Evolutionary conservation across 1,140 invertebrate genomes (phyloP).

Genomic region (Neodiprion fabricii): DNA sequence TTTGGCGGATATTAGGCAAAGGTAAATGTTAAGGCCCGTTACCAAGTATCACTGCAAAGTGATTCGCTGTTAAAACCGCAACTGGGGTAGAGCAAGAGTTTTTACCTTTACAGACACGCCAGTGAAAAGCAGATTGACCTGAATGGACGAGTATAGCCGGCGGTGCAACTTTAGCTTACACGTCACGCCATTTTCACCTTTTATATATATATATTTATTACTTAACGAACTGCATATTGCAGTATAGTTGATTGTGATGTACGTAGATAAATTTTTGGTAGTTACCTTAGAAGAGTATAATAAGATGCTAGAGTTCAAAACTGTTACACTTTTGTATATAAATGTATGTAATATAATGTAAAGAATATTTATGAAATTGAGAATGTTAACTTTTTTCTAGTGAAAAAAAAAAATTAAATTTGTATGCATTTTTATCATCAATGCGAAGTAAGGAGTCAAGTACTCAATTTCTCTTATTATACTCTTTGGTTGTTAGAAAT

Average conservation of each 20-base stretch:
- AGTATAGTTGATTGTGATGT: conserved; percentile 9
- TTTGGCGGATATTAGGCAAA: no score
- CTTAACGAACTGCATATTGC: neutral
- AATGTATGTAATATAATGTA: no score
- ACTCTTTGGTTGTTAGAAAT: neutral
- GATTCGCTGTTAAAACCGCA: conserved; percentile 8
- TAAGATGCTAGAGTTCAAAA: neutral
- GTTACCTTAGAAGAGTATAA: conserved; percentile 3
- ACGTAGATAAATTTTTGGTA: neutral
- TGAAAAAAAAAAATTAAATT: no score
- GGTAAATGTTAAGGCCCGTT: no score
- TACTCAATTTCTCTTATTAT: neutral
- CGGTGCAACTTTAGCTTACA: conserved; percentile 17
- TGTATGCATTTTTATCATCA: no score
- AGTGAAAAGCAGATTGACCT: conserved; percentile 55
- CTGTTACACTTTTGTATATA: neutral
- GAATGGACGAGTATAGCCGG: conserved; percentile 49
- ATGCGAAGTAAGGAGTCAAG: neutral
- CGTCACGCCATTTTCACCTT: neutral
- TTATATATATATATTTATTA: conserved; percentile 2
- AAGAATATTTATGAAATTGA: no score
- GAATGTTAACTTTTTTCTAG: no score
- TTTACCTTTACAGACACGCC: conserved; percentile 57
- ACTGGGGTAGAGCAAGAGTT: conserved; percentile 45
- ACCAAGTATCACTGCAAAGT: no score